Evolutionary conservation across 1,140 invertebrate genomes (phyloP).

Genomic region (Chrysoperla carnea): DNA sequence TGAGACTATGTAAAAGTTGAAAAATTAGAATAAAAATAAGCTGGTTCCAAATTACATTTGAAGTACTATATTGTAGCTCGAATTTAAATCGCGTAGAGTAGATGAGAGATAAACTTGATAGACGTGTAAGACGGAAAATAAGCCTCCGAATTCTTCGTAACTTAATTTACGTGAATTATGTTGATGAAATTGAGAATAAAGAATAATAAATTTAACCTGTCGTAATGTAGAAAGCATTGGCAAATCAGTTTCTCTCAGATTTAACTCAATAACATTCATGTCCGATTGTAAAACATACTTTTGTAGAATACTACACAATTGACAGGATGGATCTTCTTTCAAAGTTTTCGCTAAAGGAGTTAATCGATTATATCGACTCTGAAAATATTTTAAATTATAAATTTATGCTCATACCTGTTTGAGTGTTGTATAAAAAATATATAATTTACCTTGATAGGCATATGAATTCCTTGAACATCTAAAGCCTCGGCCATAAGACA

Average conservation of each 20-base stretch:
- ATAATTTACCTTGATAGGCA: conserved; percentile 53
- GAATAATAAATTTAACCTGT: conserved; percentile 31
- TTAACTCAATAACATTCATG: conserved; percentile 57
- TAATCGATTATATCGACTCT: conserved; percentile 81
- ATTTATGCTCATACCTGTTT: no score
- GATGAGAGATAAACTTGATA: no score
- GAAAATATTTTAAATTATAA: conserved; percentile 9
- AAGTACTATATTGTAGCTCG: no score
- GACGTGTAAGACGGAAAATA: no score
- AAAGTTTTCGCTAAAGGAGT: conserved; percentile 79
- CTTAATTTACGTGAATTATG: no score
- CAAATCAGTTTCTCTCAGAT: conserved; percentile 64
- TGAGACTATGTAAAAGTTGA: no score
- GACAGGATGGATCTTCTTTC: conserved; percentile 90
- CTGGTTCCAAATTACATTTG: no score
- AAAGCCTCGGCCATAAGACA: conserved; percentile 89
- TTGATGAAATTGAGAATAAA: not conserved
- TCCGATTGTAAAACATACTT: conserved; percentile 66
- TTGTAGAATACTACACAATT: conserved; percentile 76
- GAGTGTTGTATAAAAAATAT: conserved; percentile 1
- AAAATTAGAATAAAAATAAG: no score
- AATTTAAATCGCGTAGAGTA: no score
- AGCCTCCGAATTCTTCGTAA: no score
- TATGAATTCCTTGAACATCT: conserved; percentile 66
- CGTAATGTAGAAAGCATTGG: conserved; percentile 78